Percentiles rank a stretch among this genome's conserved stretches.
These are phyloP conservation scores for Maniola hyperantus DNA, from an alignment of 2,888 invertebrate genomes.

Conservation along the genomic window DNA sequence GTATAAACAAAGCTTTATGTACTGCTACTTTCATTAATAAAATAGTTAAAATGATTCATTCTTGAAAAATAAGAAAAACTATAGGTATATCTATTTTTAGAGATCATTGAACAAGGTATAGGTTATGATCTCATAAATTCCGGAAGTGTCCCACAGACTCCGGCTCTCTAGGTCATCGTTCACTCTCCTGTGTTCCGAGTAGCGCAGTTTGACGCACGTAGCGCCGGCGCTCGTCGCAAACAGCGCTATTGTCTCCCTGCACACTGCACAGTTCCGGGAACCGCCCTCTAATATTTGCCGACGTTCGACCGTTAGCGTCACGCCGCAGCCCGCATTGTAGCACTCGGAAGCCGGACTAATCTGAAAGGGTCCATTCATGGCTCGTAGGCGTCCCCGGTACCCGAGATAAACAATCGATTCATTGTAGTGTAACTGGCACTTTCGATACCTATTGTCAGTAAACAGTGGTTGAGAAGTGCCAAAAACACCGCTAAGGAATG, in stretches of 20 bases:
- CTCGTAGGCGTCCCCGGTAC: not conserved
- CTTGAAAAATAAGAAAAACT: too few relatives aligned
- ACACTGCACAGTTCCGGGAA: not conserved
- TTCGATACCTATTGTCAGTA: not conserved
- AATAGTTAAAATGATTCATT: too few relatives aligned
- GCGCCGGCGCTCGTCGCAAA: slow-evolving; percentile 16
- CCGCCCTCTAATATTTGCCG: slow-evolving; percentile 9
- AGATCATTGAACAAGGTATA: too few relatives aligned
- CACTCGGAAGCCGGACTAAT: not conserved
- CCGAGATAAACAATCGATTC: slow-evolving; percentile 1
- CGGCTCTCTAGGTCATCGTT: not conserved
- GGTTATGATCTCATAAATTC: not conserved
- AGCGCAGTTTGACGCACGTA: slow-evolving; percentile 9
- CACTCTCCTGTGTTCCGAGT: slow-evolving; percentile 4
- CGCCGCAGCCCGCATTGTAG: slow-evolving; percentile 7
- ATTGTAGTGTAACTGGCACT: not conserved
- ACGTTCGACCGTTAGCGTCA: not conserved
- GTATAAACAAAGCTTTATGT: too few relatives aligned
- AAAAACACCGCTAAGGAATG: not conserved
- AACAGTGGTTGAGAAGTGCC: not conserved
- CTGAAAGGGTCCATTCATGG: slow-evolving; percentile 9
- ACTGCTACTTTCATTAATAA: too few relatives aligned
- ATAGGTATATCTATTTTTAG: too few relatives aligned
- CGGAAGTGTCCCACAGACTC: slow-evolving; percentile 1
- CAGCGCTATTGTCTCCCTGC: not conserved